Base-by-base conservation (phyloP, 35 echinoderm and acorn worm genomes). In the Ophiothrix spiculata region DNA sequence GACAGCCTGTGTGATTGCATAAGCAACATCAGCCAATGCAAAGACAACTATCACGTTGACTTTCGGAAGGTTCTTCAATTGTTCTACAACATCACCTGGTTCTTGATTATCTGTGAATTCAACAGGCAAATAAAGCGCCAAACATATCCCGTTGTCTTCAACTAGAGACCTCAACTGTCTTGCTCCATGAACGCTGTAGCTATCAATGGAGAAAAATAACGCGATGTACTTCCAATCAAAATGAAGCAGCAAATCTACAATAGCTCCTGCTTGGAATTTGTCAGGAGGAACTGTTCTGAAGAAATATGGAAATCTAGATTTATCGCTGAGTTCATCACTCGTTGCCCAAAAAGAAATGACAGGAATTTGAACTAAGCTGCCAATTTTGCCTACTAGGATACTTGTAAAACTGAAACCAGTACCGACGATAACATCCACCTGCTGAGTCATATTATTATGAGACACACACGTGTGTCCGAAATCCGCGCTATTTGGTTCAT, bases 191-290 rank as follows among this genome's bases (percentile, higher is more conserved):
- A 90, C 78, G 1, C 96, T 92, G 74, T 99, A 99, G n/a, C 76
- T 88, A 38, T 99, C 96, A 34, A 90, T 89, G 34, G 96, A 86
- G 85, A 94, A 91, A 1, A 99, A 60, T 38, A 99, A 88, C 35
- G 92, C 90, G 0, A 99, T 89, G 42, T 99, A 99, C n/a, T 80
- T 91, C 96, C 96, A 99, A 31, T 79, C 41, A 73, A 91, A 99
- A 29, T 94, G 37, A 1, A 75, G 33, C 16, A 98, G 38, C 21
- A 98, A 32, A 38, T 98, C 95, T 29, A 93, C 93, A 31, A 98
- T 98, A 17, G 89, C 91, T 10, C 84, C 45, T 31, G 85, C 90
- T 60, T 86, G 90, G 46, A 83, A 75, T 6, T 81, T 33, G 56
- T 92, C 90, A 1, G 90, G 90, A 31, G 90, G 90, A 31, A 92